These are phyloP conservation scores for Pollachius pollachius DNA, from an alignment of 2,113 vertebrate species.

Conservation along the genomic window DNA sequence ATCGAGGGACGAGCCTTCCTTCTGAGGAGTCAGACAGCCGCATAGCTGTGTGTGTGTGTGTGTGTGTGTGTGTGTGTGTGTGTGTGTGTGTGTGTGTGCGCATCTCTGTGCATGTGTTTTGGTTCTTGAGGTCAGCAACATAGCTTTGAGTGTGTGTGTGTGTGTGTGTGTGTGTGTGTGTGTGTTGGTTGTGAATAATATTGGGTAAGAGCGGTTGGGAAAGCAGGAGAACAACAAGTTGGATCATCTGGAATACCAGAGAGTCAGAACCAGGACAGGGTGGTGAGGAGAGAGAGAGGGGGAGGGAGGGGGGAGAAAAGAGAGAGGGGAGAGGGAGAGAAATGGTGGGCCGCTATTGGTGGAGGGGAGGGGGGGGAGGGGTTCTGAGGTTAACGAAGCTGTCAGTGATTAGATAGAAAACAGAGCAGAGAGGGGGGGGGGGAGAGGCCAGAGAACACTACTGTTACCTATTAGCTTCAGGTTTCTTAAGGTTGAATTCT, in stretches of 20 bases:
- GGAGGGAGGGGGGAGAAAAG: not conserved
- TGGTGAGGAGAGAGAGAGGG: not conserved
- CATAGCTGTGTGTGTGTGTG: too few species aligned
- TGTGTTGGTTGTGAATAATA: not conserved
- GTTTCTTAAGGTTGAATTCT: not conserved
- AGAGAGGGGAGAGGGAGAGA: not conserved
- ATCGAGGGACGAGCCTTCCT: too few species aligned
- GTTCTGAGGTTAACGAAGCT: constrained; percentile 19
- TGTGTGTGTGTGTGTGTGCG: too few species aligned
- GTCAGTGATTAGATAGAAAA: constrained; percentile 51
- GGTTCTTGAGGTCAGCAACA: not conserved
- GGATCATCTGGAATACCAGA: too few species aligned
- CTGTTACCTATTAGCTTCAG: constrained; percentile 19
- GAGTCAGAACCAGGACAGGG: not conserved
- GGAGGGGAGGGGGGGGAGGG: not conserved
- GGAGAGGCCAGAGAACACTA: not conserved
- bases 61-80: too few species aligned
- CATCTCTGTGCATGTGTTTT: too few species aligned
- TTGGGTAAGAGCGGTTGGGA: too few species aligned
- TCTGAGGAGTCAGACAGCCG: too few species aligned
- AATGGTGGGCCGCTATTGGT: too few species aligned
- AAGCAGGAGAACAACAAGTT: too few species aligned
- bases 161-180: not conserved
- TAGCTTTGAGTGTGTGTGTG: not conserved
- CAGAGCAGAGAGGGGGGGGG: constrained; percentile 31